Percentiles rank a stretch among this genome's conserved stretches.
These are phyloP conservation scores for Diloba caeruleocephala DNA, from an alignment of 2,888 invertebrate species.

Conservation along the genomic window DNA sequence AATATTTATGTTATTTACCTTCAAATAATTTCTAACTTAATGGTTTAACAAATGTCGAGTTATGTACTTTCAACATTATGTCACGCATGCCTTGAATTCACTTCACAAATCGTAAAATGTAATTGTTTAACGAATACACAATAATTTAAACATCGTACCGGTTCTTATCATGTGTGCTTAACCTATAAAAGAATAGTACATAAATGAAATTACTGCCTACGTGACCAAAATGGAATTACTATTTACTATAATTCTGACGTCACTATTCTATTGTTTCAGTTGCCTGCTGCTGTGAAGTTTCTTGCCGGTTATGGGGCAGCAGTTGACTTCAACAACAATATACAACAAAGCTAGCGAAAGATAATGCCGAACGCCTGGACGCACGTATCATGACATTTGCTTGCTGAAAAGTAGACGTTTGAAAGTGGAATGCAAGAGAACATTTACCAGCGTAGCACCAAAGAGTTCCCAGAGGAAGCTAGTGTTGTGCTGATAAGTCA, in stretches of 20 bases:
- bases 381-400: constrained; percentile 70
- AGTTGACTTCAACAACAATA: constrained; percentile 70
- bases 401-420: constrained; percentile 48
- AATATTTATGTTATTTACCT: too few relatives aligned
- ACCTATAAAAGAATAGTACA: constrained; percentile 38
- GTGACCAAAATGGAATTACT: constrained; percentile 57
- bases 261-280: constrained; percentile 79
- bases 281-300: constrained; percentile 79
- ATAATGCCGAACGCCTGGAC: constrained; percentile 62
- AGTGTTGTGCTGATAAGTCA: constrained; percentile 65
- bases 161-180: constrained; percentile 36
- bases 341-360: constrained; percentile 55
- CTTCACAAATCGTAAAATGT: constrained; percentile 20
- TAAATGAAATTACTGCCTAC: constrained; percentile 56
- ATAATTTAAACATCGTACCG: constrained; percentile 26
- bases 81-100: constrained; percentile 7
- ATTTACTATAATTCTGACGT: constrained; percentile 60
- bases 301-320: constrained; percentile 83
- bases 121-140: constrained; percentile 33
- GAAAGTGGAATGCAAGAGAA: constrained; percentile 52
- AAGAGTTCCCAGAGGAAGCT: constrained; percentile 66
- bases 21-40: neutral
- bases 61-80: constrained; percentile 4
- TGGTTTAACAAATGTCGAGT: too few relatives aligned
- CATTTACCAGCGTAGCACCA: constrained; percentile 46